Base-by-base conservation (phyloP, 1,140 invertebrate genomes). In the Adelges cooleyi region DNA sequence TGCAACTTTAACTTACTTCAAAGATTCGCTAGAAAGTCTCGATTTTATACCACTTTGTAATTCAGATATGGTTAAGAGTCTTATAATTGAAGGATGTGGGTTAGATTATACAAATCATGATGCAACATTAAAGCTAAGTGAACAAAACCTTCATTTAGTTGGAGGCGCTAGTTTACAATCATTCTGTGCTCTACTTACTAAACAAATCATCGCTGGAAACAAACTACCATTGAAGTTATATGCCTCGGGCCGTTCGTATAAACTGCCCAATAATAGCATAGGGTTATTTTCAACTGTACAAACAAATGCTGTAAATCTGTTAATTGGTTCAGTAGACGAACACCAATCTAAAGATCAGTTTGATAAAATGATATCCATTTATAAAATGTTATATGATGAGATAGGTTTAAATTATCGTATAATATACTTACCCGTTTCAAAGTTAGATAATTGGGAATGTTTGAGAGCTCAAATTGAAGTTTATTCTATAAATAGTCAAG, bases 51-150 rank as follows among this genome's bases (percentile, higher is more conserved):
- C 78, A 51, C 80, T 83, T 73, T 81, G 80, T 10, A 83, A 83
- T 74, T 73, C 83, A 8, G 85, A 87, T 73, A 86, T 87, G 74
- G 73, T 76, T 42, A 80, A 81, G 59, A 85, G 84, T 72, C 69
- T 83, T 1, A 71, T 87, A 18, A 75, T 86, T 8, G 85, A 88
- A 75, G 86, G 82, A 4, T 81, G 80, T 87, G 74, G 74, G 75
- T 38, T 80, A 81, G 62, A 85, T 82, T 71, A 69, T 82, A 1
- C 71, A 86, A 22, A 75, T 86, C 10, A 85, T 86, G 75, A 85
- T 82, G 3, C 81, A 80, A 54, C 44, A 17, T 66, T 66, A 10
- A 66, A 48, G 29, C 36, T 67, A 17, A 68, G 74, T 9, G 73
- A 80, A 29, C 77, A 73, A 29, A 22, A 72, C 4, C 74, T 86